Evolutionary conservation across 2,797 vertebrate genomes (phyloP).

Genomic region (Muraenolepis orangiensis): DNA sequence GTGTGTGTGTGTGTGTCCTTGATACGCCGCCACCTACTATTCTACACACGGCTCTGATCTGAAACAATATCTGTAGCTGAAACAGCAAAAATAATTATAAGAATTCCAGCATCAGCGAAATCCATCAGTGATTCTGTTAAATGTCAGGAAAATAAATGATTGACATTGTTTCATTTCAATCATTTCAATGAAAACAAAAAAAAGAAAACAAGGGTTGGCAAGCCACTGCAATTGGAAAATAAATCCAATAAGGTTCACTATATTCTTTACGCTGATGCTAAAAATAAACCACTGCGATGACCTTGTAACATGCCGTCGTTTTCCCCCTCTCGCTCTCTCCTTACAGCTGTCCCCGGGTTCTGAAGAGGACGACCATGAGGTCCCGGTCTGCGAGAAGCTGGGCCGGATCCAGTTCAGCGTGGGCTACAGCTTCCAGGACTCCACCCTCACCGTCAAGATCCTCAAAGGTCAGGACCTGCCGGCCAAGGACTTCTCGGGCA

Average conservation of each 20-base stretch:
- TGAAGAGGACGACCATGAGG: conserved; percentile 90
- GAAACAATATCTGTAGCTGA: neutral
- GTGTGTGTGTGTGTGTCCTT: too few species aligned
- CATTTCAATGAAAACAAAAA: neutral
- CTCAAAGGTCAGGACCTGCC: conserved; percentile 96
- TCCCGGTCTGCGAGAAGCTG: conserved; percentile 83
- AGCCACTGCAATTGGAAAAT: neutral
- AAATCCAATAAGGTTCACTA: neutral
- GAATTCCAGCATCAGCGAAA: neutral
- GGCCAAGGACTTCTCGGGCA: conserved; percentile 97
- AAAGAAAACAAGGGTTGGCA: neutral
- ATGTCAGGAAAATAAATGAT: neutral
- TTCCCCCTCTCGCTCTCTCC: too few species aligned
- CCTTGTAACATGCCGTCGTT: neutral
- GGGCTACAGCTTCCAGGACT: conserved; percentile 98
- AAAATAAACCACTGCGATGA: conserved; percentile 2
- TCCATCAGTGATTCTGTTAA: neutral
- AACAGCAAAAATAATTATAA: neutral
- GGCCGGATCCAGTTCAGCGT: conserved; percentile 89
- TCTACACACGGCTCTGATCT: neutral
- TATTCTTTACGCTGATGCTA: neutral
- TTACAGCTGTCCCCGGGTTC: conserved; percentile 92
- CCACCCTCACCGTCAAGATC: conserved; percentile 96
- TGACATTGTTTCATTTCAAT: neutral
- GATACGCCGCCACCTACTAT: too few species aligned